A percentile compares a stretch with the other conserved stretches of the same genome.
Evolutionary conservation across 2,797 vertebrate species (phyloP).

Genomic region (Rhinella marina): DNA sequence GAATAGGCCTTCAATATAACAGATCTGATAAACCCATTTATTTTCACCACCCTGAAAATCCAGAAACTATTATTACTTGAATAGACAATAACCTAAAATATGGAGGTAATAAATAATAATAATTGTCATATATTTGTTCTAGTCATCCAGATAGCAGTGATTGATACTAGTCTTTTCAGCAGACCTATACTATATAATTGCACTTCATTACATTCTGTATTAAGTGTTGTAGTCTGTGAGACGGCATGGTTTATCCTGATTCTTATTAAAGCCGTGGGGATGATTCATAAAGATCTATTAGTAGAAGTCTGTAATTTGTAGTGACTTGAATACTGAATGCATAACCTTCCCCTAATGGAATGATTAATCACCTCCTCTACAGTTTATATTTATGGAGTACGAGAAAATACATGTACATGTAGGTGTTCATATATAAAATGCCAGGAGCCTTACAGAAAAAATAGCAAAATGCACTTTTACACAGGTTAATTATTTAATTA

Average conservation of each 20-base stretch:
- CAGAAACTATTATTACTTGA: no score
- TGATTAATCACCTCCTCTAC: slow-evolving; percentile 32
- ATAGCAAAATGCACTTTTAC: not conserved
- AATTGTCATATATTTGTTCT: not conserved
- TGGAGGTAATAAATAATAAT: not conserved
- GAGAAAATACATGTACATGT: not conserved
- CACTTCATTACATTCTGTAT: slow-evolving; percentile 23
- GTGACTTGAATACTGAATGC: slow-evolving; percentile 36
- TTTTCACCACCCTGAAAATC: no score
- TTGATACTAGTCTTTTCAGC: not conserved
- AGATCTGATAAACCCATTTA: no score
- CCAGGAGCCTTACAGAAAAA: not conserved
- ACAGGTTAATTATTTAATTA: not conserved
- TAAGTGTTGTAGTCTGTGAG: not conserved
- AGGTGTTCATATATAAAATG: not conserved
- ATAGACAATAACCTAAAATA: not conserved
- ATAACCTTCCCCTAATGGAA: slow-evolving; percentile 33
- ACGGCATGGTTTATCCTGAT: slow-evolving; percentile 15
- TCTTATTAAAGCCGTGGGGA: slow-evolving; percentile 28
- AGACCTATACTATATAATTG: not conserved
- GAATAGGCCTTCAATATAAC: no score
- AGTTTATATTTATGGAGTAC: slow-evolving; percentile 10
- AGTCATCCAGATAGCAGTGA: not conserved
- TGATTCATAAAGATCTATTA: slow-evolving; percentile 46
- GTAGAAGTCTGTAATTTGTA: slow-evolving; percentile 41